Evolutionary conservation across 2,113 vertebrate genomes (phyloP), one percentile per base, ranked within the genome.

Genomic region (Amazona vittata): DNA sequence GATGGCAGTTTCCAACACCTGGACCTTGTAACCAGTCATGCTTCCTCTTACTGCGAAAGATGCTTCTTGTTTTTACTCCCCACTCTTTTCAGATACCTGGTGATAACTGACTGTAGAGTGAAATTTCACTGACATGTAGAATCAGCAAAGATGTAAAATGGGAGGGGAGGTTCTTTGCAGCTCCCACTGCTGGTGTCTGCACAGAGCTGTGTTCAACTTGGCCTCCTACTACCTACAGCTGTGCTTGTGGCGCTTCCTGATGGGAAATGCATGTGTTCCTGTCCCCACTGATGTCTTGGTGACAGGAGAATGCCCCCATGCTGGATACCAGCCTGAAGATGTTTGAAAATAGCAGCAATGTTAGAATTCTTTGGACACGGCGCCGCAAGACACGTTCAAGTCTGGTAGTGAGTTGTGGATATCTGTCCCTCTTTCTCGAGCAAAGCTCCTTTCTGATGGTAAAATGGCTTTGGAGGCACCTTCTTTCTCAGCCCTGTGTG

Each of bases 251-350:
- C 14, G 3, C 25, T 64, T 74, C 78, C 78, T 15, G 1, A 41
- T 17, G 44, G 25, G 7, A 62, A 37, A 59, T 21, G 15, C 3
- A 0, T 2, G 10, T 21, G 28, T 31, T 70, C 19, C 53, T 35
- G 46, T 46, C 46, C 46, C 29, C 19, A 4, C 25, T 35, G 5
- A 0, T 0, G 0, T 9, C 4, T 1, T 35, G 78, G 83, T 28
- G 10, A 2, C 62, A 16, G 75, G 35, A 44, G 20, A 46, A 1
- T 53, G 5, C 2, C 15, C 22, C 25, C 0, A 0, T 15, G 64
- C 8, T 18, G 43, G 41, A 19, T 4, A 2, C 43, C 24, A 11
- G 37, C 62, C 33, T 4, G 3, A 44, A 19, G 22, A 41, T 17
- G 68, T 52, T 37, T 35, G 69, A 39, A 17, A 41, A 8, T 2